A percentile compares a stretch with the other conserved stretches of the same genome.
Evolutionary conservation across 1,140 invertebrate genomes (phyloP).

Genomic region (Macrobrachium nipponense): DNA sequence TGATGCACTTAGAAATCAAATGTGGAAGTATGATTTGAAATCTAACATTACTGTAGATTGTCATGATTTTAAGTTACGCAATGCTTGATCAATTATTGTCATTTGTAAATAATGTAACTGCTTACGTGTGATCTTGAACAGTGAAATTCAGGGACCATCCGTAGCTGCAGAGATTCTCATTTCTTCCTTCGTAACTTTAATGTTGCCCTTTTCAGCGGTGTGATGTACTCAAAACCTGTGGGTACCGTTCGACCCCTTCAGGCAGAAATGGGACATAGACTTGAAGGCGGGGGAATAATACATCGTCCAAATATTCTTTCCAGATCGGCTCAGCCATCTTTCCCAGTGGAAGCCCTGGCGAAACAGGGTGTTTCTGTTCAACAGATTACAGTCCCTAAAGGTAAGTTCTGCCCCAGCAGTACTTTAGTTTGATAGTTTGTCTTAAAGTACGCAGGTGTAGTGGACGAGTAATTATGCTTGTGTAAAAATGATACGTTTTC

Average conservation of each 20-base stretch:
- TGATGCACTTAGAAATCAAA: no score
- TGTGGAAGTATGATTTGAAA: no score
- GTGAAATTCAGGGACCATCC: no score
- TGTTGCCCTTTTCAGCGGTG: conserved; percentile 42
- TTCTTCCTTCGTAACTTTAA: not conserved
- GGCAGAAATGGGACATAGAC: conserved; percentile 69
- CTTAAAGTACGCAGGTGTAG: no score
- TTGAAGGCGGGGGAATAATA: conserved; percentile 62
- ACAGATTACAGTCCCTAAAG: conserved; percentile 89
- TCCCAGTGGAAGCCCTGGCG: conserved; percentile 83
- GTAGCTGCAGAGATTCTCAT: not conserved
- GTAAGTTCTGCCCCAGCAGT: conserved; percentile 68
- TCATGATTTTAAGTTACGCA: no score
- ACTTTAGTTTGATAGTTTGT: not conserved
- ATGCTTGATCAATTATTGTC: no score
- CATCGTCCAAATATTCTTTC: conserved; percentile 49
- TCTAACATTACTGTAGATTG: no score
- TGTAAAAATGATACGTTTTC: no score
- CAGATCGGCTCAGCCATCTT: conserved; percentile 38
- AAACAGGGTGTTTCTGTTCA: conserved; percentile 93
- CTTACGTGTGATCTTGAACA: no score
- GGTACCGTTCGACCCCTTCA: conserved; percentile 74
- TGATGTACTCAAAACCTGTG: conserved; percentile 69
- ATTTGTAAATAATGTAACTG: no score
- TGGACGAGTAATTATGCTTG: no score